Base-by-base conservation (phyloP, 92 coral and sea anemone genomes). In the Heteractis magnifica region DNA sequence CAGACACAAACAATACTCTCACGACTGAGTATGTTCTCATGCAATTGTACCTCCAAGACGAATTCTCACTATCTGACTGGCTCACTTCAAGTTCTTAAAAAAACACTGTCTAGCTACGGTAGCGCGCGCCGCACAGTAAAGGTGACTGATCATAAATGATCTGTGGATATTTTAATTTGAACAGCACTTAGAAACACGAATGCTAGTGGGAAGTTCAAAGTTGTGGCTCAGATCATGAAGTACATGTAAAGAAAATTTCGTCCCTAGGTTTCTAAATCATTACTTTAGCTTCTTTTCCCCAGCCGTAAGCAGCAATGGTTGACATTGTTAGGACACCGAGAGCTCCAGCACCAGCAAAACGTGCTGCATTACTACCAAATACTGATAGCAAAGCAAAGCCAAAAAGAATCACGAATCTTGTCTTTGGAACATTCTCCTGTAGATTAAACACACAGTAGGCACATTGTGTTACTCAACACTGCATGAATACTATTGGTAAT, bases 311-410 rank as follows among this genome's bases (percentile, higher is more conserved):
- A 52, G 99, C 96, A 0, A 92, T 89, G 53, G 98, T 94, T 52
- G 98, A 90, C 92, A 94, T 94, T 77, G 93, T 94, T n/a, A 96
- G 91, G 21, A 93, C 99, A 13, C 92, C 94, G 18, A 96, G 90
- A 15, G 99, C 99, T 5, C 99, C 99, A 65, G 99, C 98, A 59
- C 99, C 99, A 71, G 99, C 91, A 62, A 94, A 92, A 65, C 89
- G 86, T 1, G 95, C 95, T 52, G 87, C 91, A 77, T 94, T 96
- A 81, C 99, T 94, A 14, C 99, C 99, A 81, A 96, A 96, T 21
- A 96, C 90, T 51, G 98, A 78, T 23, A 96, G 84, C 76, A 94
- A 59, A 23, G 96, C 87, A 78, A 92, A 55, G 23, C 94, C 93
- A 4, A 92, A 82, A 14, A 96, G 89, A 79, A 96, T 91, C 58